These are phyloP conservation scores for Rhagoletis zephyria DNA, from an alignment of 1,140 invertebrate species.

Conservation along the genomic window DNA sequence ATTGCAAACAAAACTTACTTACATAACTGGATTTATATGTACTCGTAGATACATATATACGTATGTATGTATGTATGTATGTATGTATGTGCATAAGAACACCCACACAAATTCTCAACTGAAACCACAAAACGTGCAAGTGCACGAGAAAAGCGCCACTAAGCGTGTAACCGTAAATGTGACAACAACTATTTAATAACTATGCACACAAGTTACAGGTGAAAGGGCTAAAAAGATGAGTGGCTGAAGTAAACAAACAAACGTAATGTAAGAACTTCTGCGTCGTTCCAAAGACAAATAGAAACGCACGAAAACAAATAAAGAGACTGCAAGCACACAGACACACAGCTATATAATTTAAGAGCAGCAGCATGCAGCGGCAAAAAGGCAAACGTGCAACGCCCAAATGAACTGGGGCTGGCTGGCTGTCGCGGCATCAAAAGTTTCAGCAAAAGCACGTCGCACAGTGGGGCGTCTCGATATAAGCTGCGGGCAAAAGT, in stretches of 20 bases:
- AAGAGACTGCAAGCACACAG: neutral
- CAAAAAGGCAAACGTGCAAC: slow-evolving; percentile 8
- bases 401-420: neutral
- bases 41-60: no score
- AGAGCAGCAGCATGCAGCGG: neutral
- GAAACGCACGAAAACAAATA: slow-evolving; percentile 11
- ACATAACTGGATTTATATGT: no score
- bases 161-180: neutral
- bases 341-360: neutral
- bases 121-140: neutral
- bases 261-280: slow-evolving; percentile 12
- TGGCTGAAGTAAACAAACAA: slow-evolving; percentile 9
- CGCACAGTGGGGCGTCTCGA: no score
- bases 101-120: no score
- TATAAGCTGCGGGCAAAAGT: no score
- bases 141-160: neutral
- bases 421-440: neutral
- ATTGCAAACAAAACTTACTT: no score
- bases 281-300: slow-evolving; percentile 18
- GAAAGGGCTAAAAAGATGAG: slow-evolving; percentile 9
- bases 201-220: slow-evolving; percentile 25
- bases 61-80: no score
- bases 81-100: no score
- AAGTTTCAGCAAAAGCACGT: neutral
- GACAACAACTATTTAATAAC: slow-evolving; percentile 10